Conservation (phyloP, 2,888 invertebrate species). For the Catocala sponsa region DNA sequence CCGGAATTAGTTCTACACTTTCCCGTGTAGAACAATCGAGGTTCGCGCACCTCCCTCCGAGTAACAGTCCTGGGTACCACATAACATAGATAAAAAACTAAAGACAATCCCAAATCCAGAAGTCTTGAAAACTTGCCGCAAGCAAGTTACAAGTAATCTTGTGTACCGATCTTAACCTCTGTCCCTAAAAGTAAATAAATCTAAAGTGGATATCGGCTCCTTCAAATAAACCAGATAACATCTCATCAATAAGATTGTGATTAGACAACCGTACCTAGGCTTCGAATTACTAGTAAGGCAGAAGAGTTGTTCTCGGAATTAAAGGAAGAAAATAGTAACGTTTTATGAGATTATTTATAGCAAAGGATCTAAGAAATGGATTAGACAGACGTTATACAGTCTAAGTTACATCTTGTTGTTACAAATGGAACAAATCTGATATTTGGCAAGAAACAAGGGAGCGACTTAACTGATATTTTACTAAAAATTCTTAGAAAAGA, state of each 20-base stretch:
- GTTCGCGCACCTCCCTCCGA: no score
- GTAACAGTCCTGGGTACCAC: no score
- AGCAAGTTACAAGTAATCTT: no score
- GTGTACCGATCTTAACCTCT: background rate
- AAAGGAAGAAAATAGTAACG: constrained; percentile 6
- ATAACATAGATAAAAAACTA: no score
- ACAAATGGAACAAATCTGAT: background rate
- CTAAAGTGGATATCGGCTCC: background rate
- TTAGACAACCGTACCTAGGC: constrained; percentile 1
- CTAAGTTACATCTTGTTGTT: constrained; percentile 1
- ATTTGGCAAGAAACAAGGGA: no score
- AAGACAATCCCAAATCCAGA: no score
- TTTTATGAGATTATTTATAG: constrained; percentile 2
- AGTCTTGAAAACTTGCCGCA: no score
- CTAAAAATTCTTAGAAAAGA: no score
- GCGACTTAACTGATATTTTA: no score
- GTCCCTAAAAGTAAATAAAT: constrained; percentile 7
- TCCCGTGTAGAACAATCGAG: no score
- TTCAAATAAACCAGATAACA: constrained; percentile 6
- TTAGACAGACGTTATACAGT: background rate
- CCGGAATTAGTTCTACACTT: no score
- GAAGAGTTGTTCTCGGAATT: background rate
- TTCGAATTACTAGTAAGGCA: constrained; percentile 1
- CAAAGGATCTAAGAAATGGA: background rate
- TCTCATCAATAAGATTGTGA: constrained; percentile 6